Base-by-base conservation (phyloP, 1,140 invertebrate species). In the Manduca sexta region DNA sequence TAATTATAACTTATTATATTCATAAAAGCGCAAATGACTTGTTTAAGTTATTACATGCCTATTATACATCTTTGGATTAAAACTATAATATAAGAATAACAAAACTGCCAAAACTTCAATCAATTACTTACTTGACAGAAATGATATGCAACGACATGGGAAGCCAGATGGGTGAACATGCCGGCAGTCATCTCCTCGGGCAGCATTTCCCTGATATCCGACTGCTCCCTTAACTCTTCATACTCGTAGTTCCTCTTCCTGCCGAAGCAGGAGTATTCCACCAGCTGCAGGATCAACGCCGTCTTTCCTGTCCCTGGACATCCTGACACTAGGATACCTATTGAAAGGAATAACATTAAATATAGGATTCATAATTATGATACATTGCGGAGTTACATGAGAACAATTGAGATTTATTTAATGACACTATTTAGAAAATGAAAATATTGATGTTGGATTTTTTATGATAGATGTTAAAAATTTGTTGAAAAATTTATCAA, bases 241-340 rank as follows among this genome's bases (percentile, higher is more conserved):
- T 85, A 86, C 17, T 84, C 69, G 63, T 60, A 88, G 39, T 79
- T 87, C 60, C 90, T 89, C 39, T 91, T 89, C n/a, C 93, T 88
- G 0, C 95, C 96, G 71, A 98, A 98, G 70, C 95, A 97, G 59
- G 95, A 97, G 78, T 95, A 91, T 46, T 98, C 95, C 0, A 98
- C 94, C 7, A 98, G 81, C 71, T 98, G 95, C 31, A 98, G 90
- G 14, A 97, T 90, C 2, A 97, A 87, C 0, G 96, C 94, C 0
- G 97, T 98, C 86, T 98, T 98, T 0, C 97, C 94, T 0, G 93
- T 93, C 0, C 94, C 94, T 0, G 93, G 92, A 39, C 91, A 89
- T 0, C 95, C 94, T 3, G 90, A 90, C 29, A 96, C 89, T 11
- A 95, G 74, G 31, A 84, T 74, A 38, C 81, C 81, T 84, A 11